A percentile compares a stretch with the other conserved stretches of the same genome.
These are phyloP conservation scores for Cylas formicarius DNA, from an alignment of 1,140 invertebrate species.

Conservation along the genomic window DNA sequence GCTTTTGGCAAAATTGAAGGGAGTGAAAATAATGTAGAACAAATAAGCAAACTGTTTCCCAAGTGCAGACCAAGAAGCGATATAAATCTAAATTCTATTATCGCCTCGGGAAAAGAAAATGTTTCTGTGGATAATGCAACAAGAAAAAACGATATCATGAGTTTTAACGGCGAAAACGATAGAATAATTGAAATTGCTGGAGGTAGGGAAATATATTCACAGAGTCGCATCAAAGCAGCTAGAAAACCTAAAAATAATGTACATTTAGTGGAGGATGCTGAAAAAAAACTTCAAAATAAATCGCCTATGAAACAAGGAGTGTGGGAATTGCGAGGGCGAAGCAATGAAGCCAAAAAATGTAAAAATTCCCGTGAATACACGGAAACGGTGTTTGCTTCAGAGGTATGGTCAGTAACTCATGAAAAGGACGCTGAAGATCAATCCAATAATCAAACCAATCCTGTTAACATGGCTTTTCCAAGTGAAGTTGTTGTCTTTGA, in stretches of 20 bases:
- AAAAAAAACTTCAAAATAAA: slow-evolving; percentile 52
- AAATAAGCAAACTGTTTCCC: slow-evolving; percentile 73
- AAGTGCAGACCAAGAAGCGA: slow-evolving; percentile 66
- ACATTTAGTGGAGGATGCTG: slow-evolving; percentile 42
- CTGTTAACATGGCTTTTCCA: slow-evolving; percentile 41
- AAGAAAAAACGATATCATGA: slow-evolving; percentile 38
- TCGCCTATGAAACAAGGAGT: slow-evolving; percentile 52
- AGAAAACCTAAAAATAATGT: slow-evolving; percentile 59
- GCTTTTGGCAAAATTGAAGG: slow-evolving; percentile 45
- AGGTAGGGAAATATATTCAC: slow-evolving; percentile 76
- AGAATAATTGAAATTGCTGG: slow-evolving; percentile 83
- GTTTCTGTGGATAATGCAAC: slow-evolving; percentile 39
- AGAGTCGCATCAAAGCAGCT: slow-evolving; percentile 70
- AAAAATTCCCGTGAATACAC: slow-evolving; percentile 50
- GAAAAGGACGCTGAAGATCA: slow-evolving; percentile 26
- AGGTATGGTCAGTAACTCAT: slow-evolving; percentile 51
- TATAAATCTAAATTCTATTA: slow-evolving; percentile 53
- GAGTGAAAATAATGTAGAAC: slow-evolving; percentile 55
- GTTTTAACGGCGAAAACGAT: slow-evolving; percentile 43
- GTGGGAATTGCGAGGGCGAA: slow-evolving; percentile 55
- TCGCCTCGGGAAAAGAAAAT: slow-evolving; percentile 37
- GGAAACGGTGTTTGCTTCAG: slow-evolving; percentile 57
- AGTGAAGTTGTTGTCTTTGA: slow-evolving; percentile 75
- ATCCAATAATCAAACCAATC: slow-evolving; percentile 29
- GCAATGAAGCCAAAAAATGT: slow-evolving; percentile 46